Conservation (phyloP, 1,140 invertebrate genomes). For the Wasmannia auropunctata region DNA sequence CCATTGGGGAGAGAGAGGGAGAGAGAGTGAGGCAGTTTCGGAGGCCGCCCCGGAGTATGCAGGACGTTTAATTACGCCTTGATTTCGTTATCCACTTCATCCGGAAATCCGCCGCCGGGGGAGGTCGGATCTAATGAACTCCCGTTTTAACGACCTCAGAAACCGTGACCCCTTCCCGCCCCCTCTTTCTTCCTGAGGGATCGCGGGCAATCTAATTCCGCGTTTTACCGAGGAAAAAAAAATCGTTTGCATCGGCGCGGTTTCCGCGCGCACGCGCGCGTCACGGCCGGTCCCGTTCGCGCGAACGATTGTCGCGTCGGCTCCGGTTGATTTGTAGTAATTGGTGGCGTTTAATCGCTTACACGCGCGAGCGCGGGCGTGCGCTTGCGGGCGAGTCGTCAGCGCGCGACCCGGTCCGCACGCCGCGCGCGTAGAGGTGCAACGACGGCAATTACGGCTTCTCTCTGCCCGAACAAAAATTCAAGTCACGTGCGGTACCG, state of each 20-base stretch:
- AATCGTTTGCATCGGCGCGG: not conserved
- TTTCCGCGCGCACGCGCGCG: not conserved
- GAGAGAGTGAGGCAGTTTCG: not conserved
- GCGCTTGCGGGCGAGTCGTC: conserved; percentile 14
- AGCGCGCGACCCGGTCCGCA: not conserved
- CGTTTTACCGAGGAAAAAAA: not conserved
- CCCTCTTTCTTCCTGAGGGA: too few relatives aligned
- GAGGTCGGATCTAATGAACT: conserved; percentile 11
- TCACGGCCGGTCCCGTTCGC: too few relatives aligned
- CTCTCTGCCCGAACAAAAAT: conserved; percentile 28
- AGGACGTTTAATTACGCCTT: conserved; percentile 4
- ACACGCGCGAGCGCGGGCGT: not conserved
- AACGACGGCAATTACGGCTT: conserved; percentile 24
- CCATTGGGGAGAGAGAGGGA: not conserved
- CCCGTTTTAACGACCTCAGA: not conserved
- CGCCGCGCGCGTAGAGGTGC: conserved; percentile 11
- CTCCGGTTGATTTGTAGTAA: conserved; percentile 35
- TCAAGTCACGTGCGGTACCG: conserved; percentile 48
- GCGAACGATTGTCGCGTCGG: not conserved
- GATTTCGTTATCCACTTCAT: conserved; percentile 22
- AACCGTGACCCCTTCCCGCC: not conserved
- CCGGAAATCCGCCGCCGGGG: not conserved
- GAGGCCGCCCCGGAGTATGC: too few relatives aligned
- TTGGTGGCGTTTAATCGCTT: conserved; percentile 49
- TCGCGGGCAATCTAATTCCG: not conserved